phyloP scores from a whole-genome alignment of 2,113 vertebrate species.

The Ramphastos sulfuratus region DNA sequence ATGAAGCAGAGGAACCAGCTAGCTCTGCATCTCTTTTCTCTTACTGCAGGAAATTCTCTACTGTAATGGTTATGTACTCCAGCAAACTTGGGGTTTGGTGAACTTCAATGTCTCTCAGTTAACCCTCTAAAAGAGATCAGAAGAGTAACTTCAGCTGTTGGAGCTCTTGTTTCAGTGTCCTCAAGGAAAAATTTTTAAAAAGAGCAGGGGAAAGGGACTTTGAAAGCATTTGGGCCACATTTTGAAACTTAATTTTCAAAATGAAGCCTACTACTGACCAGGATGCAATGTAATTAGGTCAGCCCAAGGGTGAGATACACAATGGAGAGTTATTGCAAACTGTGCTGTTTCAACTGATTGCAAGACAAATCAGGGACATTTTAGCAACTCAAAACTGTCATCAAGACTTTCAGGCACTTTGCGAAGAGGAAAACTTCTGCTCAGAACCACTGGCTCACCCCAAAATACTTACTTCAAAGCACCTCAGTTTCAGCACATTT shows the following conservation, averaged over 20 bases:
- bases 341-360: background rate
- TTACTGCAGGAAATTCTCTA: background rate
- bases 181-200: too few species aligned
- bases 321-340: conserved; percentile 1
- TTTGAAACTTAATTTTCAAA: conserved; percentile 17
- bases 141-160: background rate
- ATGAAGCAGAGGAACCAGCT: background rate
- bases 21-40: background rate
- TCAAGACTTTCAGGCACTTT: background rate
- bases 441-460: background rate
- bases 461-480: background rate
- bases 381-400: background rate
- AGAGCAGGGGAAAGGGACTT: too few species aligned
- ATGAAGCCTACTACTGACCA: background rate
- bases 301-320: background rate
- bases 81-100: background rate
- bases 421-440: background rate
- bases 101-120: background rate
- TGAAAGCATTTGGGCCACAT: background rate
- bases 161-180: background rate
- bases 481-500: background rate
- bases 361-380: background rate
- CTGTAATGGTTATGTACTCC: background rate
- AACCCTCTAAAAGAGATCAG: background rate
- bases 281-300: background rate